These are phyloP conservation scores for Orchesella cincta DNA, from an alignment of 1,140 invertebrate genomes.

Conservation along the genomic window DNA sequence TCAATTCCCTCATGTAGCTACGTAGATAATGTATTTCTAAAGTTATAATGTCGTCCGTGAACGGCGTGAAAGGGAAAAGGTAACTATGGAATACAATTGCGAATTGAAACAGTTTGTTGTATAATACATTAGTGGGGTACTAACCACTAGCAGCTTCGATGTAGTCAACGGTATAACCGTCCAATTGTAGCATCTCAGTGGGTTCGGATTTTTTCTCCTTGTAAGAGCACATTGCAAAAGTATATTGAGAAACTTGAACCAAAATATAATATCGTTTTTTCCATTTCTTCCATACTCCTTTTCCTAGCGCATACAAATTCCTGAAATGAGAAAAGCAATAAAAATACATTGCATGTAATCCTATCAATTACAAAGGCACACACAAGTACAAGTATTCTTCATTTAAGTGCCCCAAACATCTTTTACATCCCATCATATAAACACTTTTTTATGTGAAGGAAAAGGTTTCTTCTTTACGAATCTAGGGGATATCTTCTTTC, in stretches of 20 bases:
- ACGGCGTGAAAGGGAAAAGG: neutral
- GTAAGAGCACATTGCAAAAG: slow-evolving; percentile 99
- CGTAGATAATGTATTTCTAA: too few relatives aligned
- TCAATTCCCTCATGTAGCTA: too few relatives aligned
- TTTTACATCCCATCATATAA: too few relatives aligned
- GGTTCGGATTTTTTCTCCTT: slow-evolving; percentile 99
- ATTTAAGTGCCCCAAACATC: too few relatives aligned
- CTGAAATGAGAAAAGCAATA: slow-evolving; percentile 60
- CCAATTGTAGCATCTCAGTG: slow-evolving; percentile 98
- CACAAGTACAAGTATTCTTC: too few relatives aligned
- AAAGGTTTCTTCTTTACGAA: too few relatives aligned
- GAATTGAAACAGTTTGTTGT: neutral
- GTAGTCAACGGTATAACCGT: slow-evolving; percentile 99
- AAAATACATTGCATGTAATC: neutral
- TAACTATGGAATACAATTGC: neutral
- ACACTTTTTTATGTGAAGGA: too few relatives aligned
- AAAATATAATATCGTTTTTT: slow-evolving; percentile 97
- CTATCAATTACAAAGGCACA: slow-evolving; percentile 27
- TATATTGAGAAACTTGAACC: slow-evolving; percentile 99
- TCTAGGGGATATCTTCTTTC: too few relatives aligned
- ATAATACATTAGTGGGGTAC: slow-evolving; percentile 41
- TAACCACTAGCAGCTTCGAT: slow-evolving; percentile 88
- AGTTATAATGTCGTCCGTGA: too few relatives aligned
- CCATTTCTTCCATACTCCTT: slow-evolving; percentile 99
- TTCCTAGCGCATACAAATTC: slow-evolving; percentile 90